phyloP scores from a whole-genome alignment of 2,113 vertebrate species.

The Grammomys dolichurus region DNA sequence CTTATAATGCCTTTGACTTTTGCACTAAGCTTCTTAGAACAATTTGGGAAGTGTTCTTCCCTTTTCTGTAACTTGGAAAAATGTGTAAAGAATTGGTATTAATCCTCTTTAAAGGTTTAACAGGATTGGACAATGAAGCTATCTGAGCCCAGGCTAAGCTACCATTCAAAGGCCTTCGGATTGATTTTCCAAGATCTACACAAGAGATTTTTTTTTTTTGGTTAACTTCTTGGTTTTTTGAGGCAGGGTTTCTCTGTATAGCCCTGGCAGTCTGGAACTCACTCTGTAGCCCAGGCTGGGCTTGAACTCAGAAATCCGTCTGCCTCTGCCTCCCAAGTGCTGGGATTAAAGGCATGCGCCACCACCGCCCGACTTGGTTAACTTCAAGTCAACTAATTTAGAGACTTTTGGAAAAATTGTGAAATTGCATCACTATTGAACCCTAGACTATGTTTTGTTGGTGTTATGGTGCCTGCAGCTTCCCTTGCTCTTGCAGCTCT shows the following conservation, averaged over 20 bases:
- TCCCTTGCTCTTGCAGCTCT: background rate
- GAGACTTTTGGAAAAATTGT: background rate
- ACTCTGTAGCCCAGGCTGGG: too few species aligned
- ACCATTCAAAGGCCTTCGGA: background rate
- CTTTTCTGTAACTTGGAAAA: background rate
- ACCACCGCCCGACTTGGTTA: background rate
- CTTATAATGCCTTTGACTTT: background rate
- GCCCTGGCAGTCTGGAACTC: too few species aligned
- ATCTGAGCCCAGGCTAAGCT: background rate
- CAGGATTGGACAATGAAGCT: background rate
- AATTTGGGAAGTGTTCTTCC: background rate
- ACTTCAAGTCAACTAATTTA: background rate
- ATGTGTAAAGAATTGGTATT: background rate
- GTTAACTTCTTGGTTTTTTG: too few species aligned
- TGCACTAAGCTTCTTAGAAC: background rate
- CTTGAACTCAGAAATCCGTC: too few species aligned
- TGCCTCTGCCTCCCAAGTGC: too few species aligned
- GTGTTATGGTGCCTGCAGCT: background rate
- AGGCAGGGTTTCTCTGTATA: too few species aligned
- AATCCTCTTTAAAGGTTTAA: background rate
- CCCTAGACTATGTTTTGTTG: background rate
- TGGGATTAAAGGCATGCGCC: too few species aligned
- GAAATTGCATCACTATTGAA: background rate
- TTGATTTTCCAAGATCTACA: background rate
- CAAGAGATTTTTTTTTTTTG: background rate